Percentiles rank a stretch among this genome's conserved stretches.
Evolutionary conservation across 1,140 invertebrate species (phyloP).

Genomic region (Caenorhabditis briggsae): DNA sequence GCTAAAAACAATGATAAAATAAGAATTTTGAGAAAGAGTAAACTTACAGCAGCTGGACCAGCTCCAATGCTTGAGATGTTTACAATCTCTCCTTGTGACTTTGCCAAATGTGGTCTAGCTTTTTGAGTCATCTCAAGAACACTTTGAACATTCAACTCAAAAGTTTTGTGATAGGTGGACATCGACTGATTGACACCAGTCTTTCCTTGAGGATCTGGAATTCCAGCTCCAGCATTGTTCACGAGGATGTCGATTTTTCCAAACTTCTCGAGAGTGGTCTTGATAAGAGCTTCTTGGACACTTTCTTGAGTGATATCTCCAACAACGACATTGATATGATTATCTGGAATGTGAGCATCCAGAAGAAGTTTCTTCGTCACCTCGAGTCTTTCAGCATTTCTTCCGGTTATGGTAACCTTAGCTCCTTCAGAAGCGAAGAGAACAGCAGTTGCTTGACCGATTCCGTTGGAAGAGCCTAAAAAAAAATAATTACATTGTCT

Average conservation of each 20-base stretch:
- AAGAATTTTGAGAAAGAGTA: background rate
- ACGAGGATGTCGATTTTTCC: conserved; percentile 61
- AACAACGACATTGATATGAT: conserved; percentile 8
- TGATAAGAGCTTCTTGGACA: conserved; percentile 44
- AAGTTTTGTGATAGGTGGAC: conserved; percentile 24
- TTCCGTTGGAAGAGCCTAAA: conserved; percentile 61
- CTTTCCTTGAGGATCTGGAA: conserved; percentile 36
- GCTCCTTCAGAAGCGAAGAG: conserved; percentile 59
- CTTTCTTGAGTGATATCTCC: conserved; percentile 57
- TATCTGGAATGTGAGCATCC: conserved; percentile 1
- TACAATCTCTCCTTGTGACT: conserved; percentile 44
- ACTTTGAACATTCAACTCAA: conserved; percentile 22
- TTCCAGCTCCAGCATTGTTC: conserved; percentile 60
- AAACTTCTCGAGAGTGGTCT: conserved; percentile 51
- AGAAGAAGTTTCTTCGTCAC: conserved; percentile 25
- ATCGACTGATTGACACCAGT: conserved; percentile 27
- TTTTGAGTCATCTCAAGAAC: conserved; percentile 46
- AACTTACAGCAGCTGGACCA: conserved; percentile 46
- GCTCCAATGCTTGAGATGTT: conserved; percentile 47
- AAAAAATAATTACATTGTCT: background rate
- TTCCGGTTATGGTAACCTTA: conserved; percentile 60
- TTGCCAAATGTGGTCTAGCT: conserved; percentile 36
- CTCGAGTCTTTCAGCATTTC: conserved; percentile 52
- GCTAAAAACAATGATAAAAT: background rate
- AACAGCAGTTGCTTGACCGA: conserved; percentile 59